Evolutionary conservation across 1,140 invertebrate genomes (phyloP).

Genomic region (Drosophila seguyi): DNA sequence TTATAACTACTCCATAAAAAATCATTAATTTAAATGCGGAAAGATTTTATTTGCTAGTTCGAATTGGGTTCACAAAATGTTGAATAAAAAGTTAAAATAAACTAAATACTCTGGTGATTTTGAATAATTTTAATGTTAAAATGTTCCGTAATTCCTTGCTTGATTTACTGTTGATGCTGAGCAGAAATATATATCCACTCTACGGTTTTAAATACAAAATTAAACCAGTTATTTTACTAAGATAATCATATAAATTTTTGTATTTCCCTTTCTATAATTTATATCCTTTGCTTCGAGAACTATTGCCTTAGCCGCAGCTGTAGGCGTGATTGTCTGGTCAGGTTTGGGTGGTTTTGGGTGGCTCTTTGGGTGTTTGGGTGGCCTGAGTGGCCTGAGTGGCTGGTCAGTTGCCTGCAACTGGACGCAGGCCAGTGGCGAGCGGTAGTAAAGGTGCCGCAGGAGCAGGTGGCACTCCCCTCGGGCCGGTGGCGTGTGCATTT

Average conservation of each 20-base stretch:
- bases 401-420: slow-evolving; percentile 61
- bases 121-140: too few relatives aligned
- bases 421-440: slow-evolving; percentile 3
- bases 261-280: neutral
- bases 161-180: too few relatives aligned
- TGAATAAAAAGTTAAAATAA: too few relatives aligned
- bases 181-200: neutral
- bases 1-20: too few relatives aligned
- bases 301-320: slow-evolving; percentile 16
- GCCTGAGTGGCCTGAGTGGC: slow-evolving; percentile 32
- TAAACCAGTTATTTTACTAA: too few relatives aligned
- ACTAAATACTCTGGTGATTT: too few relatives aligned
- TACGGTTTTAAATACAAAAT: too few relatives aligned
- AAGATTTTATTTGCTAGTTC: too few relatives aligned
- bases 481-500: slow-evolving; percentile 61
- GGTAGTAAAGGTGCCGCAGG: slow-evolving; percentile 35
- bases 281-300: neutral
- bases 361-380: neutral
- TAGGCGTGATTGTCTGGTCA: slow-evolving; percentile 14
- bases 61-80: too few relatives aligned
- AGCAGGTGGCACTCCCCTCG: slow-evolving; percentile 43
- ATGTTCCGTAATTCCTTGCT: too few relatives aligned
- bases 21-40: too few relatives aligned
- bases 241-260: neutral
- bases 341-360: slow-evolving; percentile 14